phyloP scores from a whole-genome alignment of 2,797 vertebrate species.

The Eulemur mongoz region DNA sequence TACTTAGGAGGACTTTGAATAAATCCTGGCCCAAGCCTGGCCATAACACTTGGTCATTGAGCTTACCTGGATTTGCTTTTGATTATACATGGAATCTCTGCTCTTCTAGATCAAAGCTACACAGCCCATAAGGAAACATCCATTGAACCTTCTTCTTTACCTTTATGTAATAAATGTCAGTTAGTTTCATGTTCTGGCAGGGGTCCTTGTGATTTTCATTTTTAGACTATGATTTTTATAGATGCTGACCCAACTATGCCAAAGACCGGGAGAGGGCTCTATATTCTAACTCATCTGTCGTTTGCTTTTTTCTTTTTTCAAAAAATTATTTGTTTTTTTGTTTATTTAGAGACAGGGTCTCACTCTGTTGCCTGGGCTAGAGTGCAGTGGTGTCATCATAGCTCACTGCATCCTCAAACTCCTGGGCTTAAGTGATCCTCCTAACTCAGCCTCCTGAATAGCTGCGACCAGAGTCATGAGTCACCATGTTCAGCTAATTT shows the following conservation, averaged over 20 bases:
- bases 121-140: slow-evolving; percentile 30
- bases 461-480: background rate
- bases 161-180: slow-evolving; percentile 16
- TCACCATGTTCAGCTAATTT: background rate
- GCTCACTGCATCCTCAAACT: background rate
- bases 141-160: slow-evolving; percentile 62
- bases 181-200: slow-evolving; percentile 52
- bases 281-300: background rate
- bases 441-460: background rate
- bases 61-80: slow-evolving; percentile 74
- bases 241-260: slow-evolving; percentile 37
- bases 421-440: background rate
- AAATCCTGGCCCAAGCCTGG: slow-evolving; percentile 67
- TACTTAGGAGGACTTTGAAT: slow-evolving; percentile 57
- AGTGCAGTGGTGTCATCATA: background rate
- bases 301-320: background rate
- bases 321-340: background rate
- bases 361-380: background rate
- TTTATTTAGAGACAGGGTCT: background rate
- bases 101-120: slow-evolving; percentile 40
- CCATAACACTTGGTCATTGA: slow-evolving; percentile 2
- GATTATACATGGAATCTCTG: slow-evolving; percentile 60
- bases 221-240: background rate
- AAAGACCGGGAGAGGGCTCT: background rate
- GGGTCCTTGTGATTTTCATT: slow-evolving; percentile 68